Evolutionary conservation across 2,888 invertebrate species (phyloP), one percentile per base, ranked within the genome.

Genomic region (Aricia artaxerxes): DNA sequence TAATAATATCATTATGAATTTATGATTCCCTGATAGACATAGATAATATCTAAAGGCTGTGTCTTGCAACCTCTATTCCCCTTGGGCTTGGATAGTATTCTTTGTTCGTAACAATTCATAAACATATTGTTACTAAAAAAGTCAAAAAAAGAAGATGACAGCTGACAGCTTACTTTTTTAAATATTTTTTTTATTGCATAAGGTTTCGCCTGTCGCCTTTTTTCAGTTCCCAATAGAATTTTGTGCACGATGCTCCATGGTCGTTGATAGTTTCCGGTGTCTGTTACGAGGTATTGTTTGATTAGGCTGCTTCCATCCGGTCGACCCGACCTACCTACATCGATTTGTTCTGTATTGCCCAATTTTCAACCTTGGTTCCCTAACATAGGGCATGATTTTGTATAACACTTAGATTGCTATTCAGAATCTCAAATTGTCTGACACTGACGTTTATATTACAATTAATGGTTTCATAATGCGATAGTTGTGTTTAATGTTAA

Each of bases 251-350:
- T 24, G 13, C 44, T 44, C 16, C 24, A 31, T 31, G 76, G 76
- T 53, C 16, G 53, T 57, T 89, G 89, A 91, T 88, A 88, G 89
- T 91, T 89, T 92, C 92, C 92, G 91, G 91, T 90, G 87, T 91
- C 88, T 88, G 84, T 89, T 88, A 87, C 88, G 87, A 35, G 31
- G 24, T 35, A 76, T 76, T 76, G 76, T 76, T 73, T 44, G 53
- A 69, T 69, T 69, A 69, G 69, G 69, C 35, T 69, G 69, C 69
- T 69, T 38, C 69, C 69, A 38, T 35, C 69, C 64, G 64, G 64
- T 69, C 64, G 31, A 13, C 35, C 69, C 69, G 69, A 11, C 76
- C 57, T 31, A 53, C 53, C 76, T 16, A 57, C 53, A 76, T 35
- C 31, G 35, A 35, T 24, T 35, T 53, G 6, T 6, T 57, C n/a